Evolutionary conservation across 2,797 vertebrate species (phyloP), one percentile per base, ranked within the genome.

Genomic region (Gastrophryne carolinensis): DNA sequence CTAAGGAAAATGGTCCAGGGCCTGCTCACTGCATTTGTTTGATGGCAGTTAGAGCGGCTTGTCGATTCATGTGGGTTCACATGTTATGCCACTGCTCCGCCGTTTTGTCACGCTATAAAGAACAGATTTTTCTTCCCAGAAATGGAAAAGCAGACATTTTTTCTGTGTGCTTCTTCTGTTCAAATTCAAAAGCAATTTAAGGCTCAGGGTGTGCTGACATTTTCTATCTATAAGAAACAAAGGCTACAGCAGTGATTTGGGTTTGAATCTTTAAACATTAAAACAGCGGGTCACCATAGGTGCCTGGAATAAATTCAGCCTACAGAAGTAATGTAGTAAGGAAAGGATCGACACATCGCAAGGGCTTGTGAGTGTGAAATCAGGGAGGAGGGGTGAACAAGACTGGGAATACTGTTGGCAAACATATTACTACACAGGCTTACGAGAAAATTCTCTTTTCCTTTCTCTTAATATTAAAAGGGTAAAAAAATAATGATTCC

Each of bases 241-340:
- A 75, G 67, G 37, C 39, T 64, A 34, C 60, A 64, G 49, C 74
- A 56, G 35, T 77, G 67, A 77, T 77, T 77, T 77, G 49, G 58
- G 58, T 62, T 63, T 77, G 58, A 71, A 57, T 70, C 74, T 70
- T 77, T 70, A 35, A 72, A 78, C 50, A 72, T 71, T 57, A 64
- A 72, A 78, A 54, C 47, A 64, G 52, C 58, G 58, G 75, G 75
- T 78, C 75, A 78, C 49, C 67, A 71, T 76, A 64, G 60, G 67
- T 78, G 60, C 29, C 32, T 72, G 50, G 60, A 78, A 71, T 70
- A 67, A 65, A 64, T 78, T 78, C 52, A 71, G 26, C 21, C 75
- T 23, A 58, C 49, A 37, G 23, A 72, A 39, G 39, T 44, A 37
- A 27, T 49, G 21, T 24, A 47, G 58, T 17, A 49, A 70, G 62